Evolutionary conservation across 2,888 invertebrate genomes (phyloP), one percentile per base, ranked within the genome.

Genomic region (Lutraria lutraria): DNA sequence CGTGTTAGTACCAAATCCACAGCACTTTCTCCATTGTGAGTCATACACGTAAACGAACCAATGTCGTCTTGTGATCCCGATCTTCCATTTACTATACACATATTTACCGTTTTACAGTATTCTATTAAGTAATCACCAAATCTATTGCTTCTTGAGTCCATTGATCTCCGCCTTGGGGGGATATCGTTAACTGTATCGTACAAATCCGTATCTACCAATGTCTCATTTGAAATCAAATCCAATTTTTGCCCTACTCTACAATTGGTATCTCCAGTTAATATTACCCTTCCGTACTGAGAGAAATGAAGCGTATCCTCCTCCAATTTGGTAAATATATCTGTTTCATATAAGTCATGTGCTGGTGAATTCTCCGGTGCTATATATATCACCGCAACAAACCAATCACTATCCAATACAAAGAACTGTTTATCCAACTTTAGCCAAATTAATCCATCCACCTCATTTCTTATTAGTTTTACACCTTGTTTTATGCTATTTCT

Each of bases 381-480:
- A 21, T 86, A 86, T 16, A 81, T 43, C 25, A 43, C 68, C 13
- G 34, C 54, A 15, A 86, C 6, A 52, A 81, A 86, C 19, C 19
- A n/a, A 52, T 86, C 86, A 13, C n/a, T 21, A 10, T 63, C 52
- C 4, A 52, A 43, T 0, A 16, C 0, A 68, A 86, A 86, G 25
- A 81, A 86, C 15, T n/a, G n/a, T 25, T 52, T 86, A 68, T 81
- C 81, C 0, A 86, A n/a, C 53, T 81, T 81, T 21, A 86, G 3
- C 86, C 81, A 86, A 15, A 86, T n/a, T 3, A 86, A 8, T 56
- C 81, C 81, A 29, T 86, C 86, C 21, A 86, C 52, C 10, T 86
- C 81, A 68, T 86, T 86, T 86, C 81, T 80, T 8, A 86, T 21
- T 21, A 86, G 25, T 29, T 60, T 81, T 0, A 86, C 68, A 13